Evolutionary conservation across 1,140 invertebrate genomes (phyloP).

Genomic region (Sitophilus oryzae): DNA sequence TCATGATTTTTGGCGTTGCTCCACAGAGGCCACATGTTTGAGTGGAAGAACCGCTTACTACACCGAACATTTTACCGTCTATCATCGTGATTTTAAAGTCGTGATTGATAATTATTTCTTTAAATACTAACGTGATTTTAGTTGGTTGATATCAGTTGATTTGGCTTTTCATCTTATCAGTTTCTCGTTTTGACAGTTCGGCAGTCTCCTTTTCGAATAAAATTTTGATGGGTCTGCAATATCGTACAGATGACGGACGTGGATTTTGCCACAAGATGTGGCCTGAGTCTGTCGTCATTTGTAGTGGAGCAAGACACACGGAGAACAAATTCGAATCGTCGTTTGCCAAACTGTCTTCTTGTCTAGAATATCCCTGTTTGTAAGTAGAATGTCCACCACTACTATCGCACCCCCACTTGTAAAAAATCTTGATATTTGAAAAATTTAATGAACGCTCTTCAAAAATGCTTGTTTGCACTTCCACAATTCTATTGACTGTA

Average conservation of each 20-base stretch:
- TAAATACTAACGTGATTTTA: constrained; percentile 4
- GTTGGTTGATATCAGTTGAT: constrained; percentile 20
- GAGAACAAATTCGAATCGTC: too few relatives aligned
- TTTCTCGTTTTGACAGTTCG: constrained; percentile 10
- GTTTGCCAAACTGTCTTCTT: too few relatives aligned
- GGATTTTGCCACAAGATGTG: constrained; percentile 5
- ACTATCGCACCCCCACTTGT: too few relatives aligned
- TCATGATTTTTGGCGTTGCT: too few relatives aligned
- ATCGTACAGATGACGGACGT: constrained; percentile 1
- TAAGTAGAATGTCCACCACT: too few relatives aligned
- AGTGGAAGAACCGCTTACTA: constrained; percentile 39
- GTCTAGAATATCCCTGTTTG: too few relatives aligned
- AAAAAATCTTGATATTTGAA: background rate
- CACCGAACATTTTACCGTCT: constrained; percentile 44
- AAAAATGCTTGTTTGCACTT: too few relatives aligned
- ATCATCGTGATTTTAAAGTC: constrained; percentile 41
- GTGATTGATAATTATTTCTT: constrained; percentile 22
- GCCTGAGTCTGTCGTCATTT: constrained; percentile 1
- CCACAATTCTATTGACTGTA: too few relatives aligned
- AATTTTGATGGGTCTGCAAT: constrained; percentile 6
- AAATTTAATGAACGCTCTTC: background rate
- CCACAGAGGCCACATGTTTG: constrained; percentile 41
- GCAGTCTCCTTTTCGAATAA: constrained; percentile 5
- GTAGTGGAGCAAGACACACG: constrained; percentile 9
- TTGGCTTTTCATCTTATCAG: constrained; percentile 19